Evolutionary conservation across 1,140 invertebrate species (phyloP).

Genomic region (Tachypleus tridentatus): DNA sequence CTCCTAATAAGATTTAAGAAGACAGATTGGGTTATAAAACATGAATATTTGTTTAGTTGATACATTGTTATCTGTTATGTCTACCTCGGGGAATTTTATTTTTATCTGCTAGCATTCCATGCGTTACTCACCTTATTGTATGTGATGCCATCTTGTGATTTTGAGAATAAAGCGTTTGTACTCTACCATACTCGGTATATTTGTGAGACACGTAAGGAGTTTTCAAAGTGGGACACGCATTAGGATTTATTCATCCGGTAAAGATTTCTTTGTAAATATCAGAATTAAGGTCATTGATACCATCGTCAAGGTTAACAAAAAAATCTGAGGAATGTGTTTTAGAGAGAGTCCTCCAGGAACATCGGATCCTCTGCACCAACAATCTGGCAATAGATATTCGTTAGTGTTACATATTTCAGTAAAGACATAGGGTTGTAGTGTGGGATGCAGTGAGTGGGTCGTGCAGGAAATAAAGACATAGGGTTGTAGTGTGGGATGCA

Average conservation of each 20-base stretch:
- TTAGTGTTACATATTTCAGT: conserved; percentile 55
- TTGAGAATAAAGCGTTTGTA: conserved; percentile 35
- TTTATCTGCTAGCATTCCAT: too few relatives aligned
- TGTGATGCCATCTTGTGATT: conserved; percentile 40
- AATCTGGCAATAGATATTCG: conserved; percentile 73
- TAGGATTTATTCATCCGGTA: conserved; percentile 28
- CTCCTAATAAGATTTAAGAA: too few relatives aligned
- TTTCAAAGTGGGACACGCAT: conserved; percentile 39
- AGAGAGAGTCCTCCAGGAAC: conserved; percentile 48
- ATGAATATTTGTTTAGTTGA: too few relatives aligned
- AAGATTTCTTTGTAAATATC: conserved; percentile 28
- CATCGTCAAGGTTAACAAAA: conserved; percentile 41
- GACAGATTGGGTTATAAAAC: too few relatives aligned
- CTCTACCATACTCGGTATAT: conserved; percentile 38
- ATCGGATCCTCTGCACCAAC: conserved; percentile 73
- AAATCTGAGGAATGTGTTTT: conserved; percentile 40
- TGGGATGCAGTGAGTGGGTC: too few relatives aligned
- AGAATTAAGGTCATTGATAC: conserved; percentile 29
- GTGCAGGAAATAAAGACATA: too few relatives aligned
- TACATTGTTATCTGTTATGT: too few relatives aligned
- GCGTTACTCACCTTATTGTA: conserved; percentile 33
- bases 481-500: too few relatives aligned
- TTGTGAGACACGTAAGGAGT: conserved; percentile 43
- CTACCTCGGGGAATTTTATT: too few relatives aligned
- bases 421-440: conserved; percentile 39